Evolutionary conservation across 1,140 invertebrate genomes (phyloP), one percentile per base, ranked within the genome.

Genomic region (Pentalonia nigronervosa): DNA sequence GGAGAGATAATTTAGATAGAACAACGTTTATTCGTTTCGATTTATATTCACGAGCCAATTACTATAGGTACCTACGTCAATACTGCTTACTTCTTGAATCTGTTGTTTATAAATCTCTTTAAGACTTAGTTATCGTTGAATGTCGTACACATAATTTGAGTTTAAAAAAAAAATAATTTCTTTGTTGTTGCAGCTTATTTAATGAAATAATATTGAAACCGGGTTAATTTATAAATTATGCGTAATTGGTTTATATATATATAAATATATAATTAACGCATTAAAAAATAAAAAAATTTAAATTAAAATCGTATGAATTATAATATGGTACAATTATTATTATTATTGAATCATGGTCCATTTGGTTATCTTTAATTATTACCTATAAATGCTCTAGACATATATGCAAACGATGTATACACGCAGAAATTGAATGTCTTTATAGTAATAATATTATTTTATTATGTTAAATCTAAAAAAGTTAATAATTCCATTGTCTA

Each of bases 31-130:
- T 87, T 87, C 45, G 45, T 87, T 87, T 87, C 45, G 30, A 87
- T 87, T 87, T 87, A 87, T 87, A 87, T 87, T 87, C 84, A 48
- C 11, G 25, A 87, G 30, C 84, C 84, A 87, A 87, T 87, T 87
- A 87, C 45, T 47, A 30, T 7, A 47, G 45, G 34, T 87, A 41
- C 41, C 41, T 41, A 87, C 45, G 84, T 84, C 84, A 87, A 87
- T 87, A 87, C 84, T n/a, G 14, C 30, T 47, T 87, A 87, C 84
- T 47, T 17, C 17, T 87, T 14, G 45, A 23, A 47, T 87, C 45
- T 36, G 14, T 11, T 47, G 25, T 87, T 87, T 87, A 87, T 87
- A 87, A 47, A 47, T 87, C 34, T 87, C 41, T 87, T 47, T 87
- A n/a, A n/a, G 84, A 47, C 14, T 87, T 47, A 30, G 45, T 47